Conservation (phyloP, 1,140 invertebrate species). For the Sinonovacula constricta region DNA sequence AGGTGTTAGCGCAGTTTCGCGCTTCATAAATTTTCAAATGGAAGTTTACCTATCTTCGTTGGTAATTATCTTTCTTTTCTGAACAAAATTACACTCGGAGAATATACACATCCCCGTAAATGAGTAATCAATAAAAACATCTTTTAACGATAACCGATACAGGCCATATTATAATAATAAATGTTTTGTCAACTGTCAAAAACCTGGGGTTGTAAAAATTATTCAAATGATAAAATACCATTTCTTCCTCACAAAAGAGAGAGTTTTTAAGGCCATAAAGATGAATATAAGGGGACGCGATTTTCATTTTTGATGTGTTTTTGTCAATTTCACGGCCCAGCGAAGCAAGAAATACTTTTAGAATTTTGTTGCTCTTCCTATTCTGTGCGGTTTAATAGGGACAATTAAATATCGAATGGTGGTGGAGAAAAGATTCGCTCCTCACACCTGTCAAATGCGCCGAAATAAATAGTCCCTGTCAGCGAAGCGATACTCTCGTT, state of each 20-base stretch:
- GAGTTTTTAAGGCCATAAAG: not conserved
- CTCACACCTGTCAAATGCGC: too few relatives aligned
- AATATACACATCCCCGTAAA: not conserved
- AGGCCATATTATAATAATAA: not conserved
- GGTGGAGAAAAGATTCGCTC: too few relatives aligned
- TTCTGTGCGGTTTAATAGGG: not conserved
- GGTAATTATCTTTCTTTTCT: too few relatives aligned
- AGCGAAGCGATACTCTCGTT: too few relatives aligned
- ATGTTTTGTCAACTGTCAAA: not conserved
- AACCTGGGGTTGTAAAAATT: not conserved
- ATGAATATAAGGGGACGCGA: not conserved
- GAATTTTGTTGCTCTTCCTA: not conserved
- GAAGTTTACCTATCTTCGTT: too few relatives aligned
- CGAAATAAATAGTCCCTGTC: too few relatives aligned
- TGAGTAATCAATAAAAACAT: not conserved
- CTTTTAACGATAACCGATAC: not conserved
- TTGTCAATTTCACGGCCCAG: not conserved
- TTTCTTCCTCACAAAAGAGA: not conserved
- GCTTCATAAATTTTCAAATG: too few relatives aligned
- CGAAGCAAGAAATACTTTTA: not conserved
- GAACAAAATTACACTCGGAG: too few relatives aligned
- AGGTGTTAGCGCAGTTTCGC: too few relatives aligned
- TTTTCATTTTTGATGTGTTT: not conserved
- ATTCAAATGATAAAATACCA: conserved; percentile 1
- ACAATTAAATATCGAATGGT: not conserved